Evolutionary conservation across 1,140 invertebrate genomes (phyloP), one percentile per base, ranked within the genome.

Genomic region (Drosophila malerkotliana): DNA sequence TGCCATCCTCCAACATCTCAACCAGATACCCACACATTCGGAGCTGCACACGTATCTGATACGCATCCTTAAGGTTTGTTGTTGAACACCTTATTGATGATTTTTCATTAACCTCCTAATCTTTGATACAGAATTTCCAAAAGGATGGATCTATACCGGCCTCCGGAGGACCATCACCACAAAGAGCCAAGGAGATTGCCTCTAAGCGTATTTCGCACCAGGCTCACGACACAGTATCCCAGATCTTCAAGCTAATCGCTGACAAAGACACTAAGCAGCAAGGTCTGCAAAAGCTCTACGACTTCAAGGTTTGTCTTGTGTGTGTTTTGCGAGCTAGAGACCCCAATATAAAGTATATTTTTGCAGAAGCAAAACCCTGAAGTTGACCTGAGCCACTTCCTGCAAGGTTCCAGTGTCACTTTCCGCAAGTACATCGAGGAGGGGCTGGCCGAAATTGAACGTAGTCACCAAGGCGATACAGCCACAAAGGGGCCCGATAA

Each of bases 391-490:
- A 96, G 97, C 91, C 96, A 96, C 30, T 98, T 97, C 91, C 93
- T 99, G 79, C 95, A 96, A 73, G 97, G 96, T 78, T 96, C 97
- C 1, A 98, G 97, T 48, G 95, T 96, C 83, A 97, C 96, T 91
- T 98, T 99, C 93, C 96, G 98, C 92, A 96, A 97, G 78, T 99
- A 97, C 89, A 97, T 99, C 77, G 95, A 97, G 85, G 94, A 96
- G 61, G 97, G 97, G 4, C 93, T 99, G 37, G 94, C 95, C 55
- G 95, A 96, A 62, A 97, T 98, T 39, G 97, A 92, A 34, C 79
- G 90, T 6, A 84, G 66, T 10, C 83, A 82, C 37, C 78, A 69
- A 28, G 24, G 62, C 1, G 75, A 56, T 12, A 21, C 44, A 4
- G 18, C 2, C n/a, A 63, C 66, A 8, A 78, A 76, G 45, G 69